Base-by-base conservation (phyloP, 2,113 vertebrate genomes). In the Myanophis thanlyinensis region DNA sequence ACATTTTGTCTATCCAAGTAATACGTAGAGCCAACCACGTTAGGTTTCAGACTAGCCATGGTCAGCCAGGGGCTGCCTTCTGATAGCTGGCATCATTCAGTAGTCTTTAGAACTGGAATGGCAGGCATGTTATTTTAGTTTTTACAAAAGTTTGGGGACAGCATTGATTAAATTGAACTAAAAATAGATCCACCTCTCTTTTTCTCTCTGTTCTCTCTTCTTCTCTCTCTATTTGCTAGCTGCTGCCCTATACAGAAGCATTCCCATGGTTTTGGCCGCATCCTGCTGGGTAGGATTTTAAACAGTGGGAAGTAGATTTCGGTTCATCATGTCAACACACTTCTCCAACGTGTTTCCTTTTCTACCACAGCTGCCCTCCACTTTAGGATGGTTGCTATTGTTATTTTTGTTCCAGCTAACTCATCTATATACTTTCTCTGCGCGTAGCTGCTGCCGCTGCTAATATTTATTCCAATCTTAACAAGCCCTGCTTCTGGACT, bases 401-500 rank as follows among this genome's bases (percentile, higher is more conserved):
- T 84, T 46, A 8, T 6, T 47, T 93, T 90, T 67, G 67, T 91
- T 23, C 88, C 15, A 52, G 90, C 10, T 88, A 90, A 23, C 84
- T 92, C 62, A 93, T 89, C 90, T 91, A 35, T 91, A 35, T 27
- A 73, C 51, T 25, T 89, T 2, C 22, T 40, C 10, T 44, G n/a
- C 46, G 44, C 0, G 0, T 40, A 22, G 89, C 51, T 47, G 23
- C 40, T 87, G 89, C 91, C 89, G 92, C 49, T 40, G 93, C 87
- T 56, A 89, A 85, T 51, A n/a, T 90, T 94, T 25, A 87, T 92
- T 91, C 94, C 49, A 30, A 87, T 88, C 89, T 0, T 56, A 93
- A 91, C n/a, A 87, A 93, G 93, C 85, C 85, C 35, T 93, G 91
- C 12, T 93, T 89, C 67, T n/a, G 87, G 87, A 86, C 91, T 23